Evolutionary conservation across 2,888 invertebrate species (phyloP).

Genomic region (Drosophila ustulata): DNA sequence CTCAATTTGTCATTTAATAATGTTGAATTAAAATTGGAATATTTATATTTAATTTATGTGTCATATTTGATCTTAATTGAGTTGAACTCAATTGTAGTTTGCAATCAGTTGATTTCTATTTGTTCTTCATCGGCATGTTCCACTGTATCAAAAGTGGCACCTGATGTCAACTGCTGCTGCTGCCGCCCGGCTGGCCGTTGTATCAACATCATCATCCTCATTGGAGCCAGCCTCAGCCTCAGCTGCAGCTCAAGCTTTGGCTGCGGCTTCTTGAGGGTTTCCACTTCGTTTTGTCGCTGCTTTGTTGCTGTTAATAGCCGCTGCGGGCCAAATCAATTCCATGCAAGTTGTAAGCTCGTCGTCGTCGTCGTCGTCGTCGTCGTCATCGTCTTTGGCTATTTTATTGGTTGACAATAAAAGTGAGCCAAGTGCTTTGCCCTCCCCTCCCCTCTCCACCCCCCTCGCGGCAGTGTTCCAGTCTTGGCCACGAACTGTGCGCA

Average conservation of each 20-base stretch:
- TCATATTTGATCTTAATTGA: neutral
- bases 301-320: slow-evolving; percentile 72
- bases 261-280: slow-evolving; percentile 13
- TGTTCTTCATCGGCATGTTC: neutral
- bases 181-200: slow-evolving; percentile 25
- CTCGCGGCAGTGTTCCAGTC: neutral
- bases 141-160: slow-evolving; percentile 44
- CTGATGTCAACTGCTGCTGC: slow-evolving; percentile 54
- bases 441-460: neutral
- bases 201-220: slow-evolving; percentile 48
- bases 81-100: neutral
- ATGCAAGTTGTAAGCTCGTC: slow-evolving; percentile 61
- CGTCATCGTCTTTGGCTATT: slow-evolving; percentile 60
- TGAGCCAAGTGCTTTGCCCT: slow-evolving; percentile 57
- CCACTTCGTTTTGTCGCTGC: slow-evolving; percentile 44
- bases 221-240: slow-evolving; percentile 21
- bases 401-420: slow-evolving; percentile 80
- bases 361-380: slow-evolving; percentile 1
- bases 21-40: too few species aligned
- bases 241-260: slow-evolving; percentile 24
- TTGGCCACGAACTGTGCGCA: slow-evolving; percentile 29
- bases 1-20: too few species aligned
- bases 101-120: neutral
- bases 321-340: slow-evolving; percentile 80
- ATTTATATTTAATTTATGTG: too few species aligned